Conservation (phyloP, 2,888 invertebrate species). For the Cordilura impudica region DNA sequence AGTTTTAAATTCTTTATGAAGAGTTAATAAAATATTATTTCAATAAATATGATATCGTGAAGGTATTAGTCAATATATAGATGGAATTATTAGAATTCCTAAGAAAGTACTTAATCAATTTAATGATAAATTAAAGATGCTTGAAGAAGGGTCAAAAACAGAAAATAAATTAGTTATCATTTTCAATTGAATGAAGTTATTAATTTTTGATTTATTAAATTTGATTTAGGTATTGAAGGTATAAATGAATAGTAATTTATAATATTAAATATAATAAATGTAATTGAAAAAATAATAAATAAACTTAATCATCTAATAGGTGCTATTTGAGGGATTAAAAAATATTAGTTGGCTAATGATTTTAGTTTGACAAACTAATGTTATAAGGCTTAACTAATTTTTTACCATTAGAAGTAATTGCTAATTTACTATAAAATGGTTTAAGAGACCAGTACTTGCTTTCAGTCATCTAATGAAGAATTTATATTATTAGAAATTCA, state of each 20-base stretch:
- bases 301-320: conserved; percentile 80
- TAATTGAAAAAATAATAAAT: conserved; percentile 75
- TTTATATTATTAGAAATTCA: conserved; percentile 79
- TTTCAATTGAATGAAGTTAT: conserved; percentile 78
- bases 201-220: conserved; percentile 66
- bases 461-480: conserved; percentile 83
- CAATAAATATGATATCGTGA: conserved; percentile 79
- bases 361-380: conserved; percentile 84
- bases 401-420: conserved; percentile 82
- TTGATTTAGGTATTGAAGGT: conserved; percentile 70
- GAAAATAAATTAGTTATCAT: conserved; percentile 85
- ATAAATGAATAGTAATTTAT: conserved; percentile 79
- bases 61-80: conserved; percentile 80
- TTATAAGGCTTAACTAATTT: conserved; percentile 80
- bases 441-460: conserved; percentile 86
- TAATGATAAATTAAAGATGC: conserved; percentile 79
- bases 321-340: conserved; percentile 85
- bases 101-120: conserved; percentile 82
- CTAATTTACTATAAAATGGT: conserved; percentile 82
- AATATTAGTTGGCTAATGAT: conserved; percentile 81
- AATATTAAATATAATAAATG: conserved; percentile 79
- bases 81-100: conserved; percentile 79
- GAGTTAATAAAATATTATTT: conserved; percentile 70
- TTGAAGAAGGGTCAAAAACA: conserved; percentile 82
- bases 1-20: conserved; percentile 74